Evolutionary conservation across 2,797 vertebrate species (phyloP), one percentile per base, ranked within the genome.

Genomic region (Acrocephalus scirpaceus): DNA sequence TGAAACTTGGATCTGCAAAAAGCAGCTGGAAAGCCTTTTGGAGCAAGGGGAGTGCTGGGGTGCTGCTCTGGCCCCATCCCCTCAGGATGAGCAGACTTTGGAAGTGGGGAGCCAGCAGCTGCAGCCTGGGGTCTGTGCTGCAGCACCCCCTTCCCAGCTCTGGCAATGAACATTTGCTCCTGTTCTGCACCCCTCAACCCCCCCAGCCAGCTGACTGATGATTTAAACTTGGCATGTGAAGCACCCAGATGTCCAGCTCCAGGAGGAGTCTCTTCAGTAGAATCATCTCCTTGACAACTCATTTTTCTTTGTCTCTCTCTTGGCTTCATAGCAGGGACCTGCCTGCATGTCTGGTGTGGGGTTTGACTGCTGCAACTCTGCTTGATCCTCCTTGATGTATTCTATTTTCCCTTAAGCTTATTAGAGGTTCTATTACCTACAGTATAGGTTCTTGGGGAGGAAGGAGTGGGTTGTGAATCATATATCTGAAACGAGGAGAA

Each of bases 301-400:
- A 96, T 94, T 97, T 97, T 96, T 97, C 93, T 95, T 96, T 96
- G 95, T 91, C 94, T 96, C 53, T 85, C 96, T 96, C 89, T 96
- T 97, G 96, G 96, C 95, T 94, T 87, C 34, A 18, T 90, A 92
- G 88, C 95, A 82, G 86, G 72, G 93, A 95, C 86, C 85, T 93
- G 96, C 79, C 81, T 92, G 62, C 10, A 2, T 86, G 77, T 72
- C 91, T 93, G 78, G 89, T 95, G 75, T 5, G 4, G 57, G 50
- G 32, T 73, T 74, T 87, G 96, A 93, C 87, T 97, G 86, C 90
- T 92, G 90, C 94, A 96, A 56, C 94, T 87, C 74, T 80, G 74
- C 84, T 85, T 92, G 92, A 94, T 94, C 69, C 75, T 93, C 48
- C 82, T 93, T 92, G 82, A 91, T 88, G 26, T 66, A 78, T 93